Evolutionary conservation across 2,113 vertebrate species (phyloP), one percentile per base, ranked within the genome.

Genomic region (Myxocyprinus asiaticus): DNA sequence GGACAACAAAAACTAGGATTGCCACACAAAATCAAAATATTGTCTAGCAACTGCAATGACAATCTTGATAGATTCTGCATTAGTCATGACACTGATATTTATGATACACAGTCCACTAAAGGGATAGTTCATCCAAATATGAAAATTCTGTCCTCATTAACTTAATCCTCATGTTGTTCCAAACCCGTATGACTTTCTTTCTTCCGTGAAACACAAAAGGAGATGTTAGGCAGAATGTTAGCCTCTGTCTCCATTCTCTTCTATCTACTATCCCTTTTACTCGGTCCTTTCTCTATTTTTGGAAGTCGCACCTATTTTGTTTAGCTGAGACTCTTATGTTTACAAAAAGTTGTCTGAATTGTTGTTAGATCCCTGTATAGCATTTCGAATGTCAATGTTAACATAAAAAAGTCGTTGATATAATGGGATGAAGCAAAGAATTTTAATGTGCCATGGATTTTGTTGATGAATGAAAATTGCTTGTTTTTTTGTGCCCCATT

Each of bases 21-120:
- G 7, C 5, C 9, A 56, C 64, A 64, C 22, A 62, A 44, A 79
- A 69, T 53, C 51, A 48, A 66, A 55, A 73, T 56, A 67, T 83
- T 83, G 61, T 67, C 48, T 80, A 67, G 82, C 72, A 80, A 83
- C 55, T 45, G 43, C 12, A 67, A 63, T 45, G 17, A 66, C 47
- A 48, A 67, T 50, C 45, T 67, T 48, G 53, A 65, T 53, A 76
- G 61, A 53, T 59, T 44, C 22, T 43, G 33, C 4, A 33, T 17
- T 56, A 17, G 53, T 6, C 33, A 11, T 66, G 62, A 63, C 42
- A 43, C 17, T 59, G 59, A 66, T 55, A 9, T 73, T 45, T 43
- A 33, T 33, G 4, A 59, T 47, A 61, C 42, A 72, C 43, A n/a
- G 22, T 33, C 22, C 22, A 33, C 22, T 33, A 33, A 33, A 33